phyloP scores from a whole-genome alignment of 2,888 invertebrate genomes.

The Nysson spinosus region DNA sequence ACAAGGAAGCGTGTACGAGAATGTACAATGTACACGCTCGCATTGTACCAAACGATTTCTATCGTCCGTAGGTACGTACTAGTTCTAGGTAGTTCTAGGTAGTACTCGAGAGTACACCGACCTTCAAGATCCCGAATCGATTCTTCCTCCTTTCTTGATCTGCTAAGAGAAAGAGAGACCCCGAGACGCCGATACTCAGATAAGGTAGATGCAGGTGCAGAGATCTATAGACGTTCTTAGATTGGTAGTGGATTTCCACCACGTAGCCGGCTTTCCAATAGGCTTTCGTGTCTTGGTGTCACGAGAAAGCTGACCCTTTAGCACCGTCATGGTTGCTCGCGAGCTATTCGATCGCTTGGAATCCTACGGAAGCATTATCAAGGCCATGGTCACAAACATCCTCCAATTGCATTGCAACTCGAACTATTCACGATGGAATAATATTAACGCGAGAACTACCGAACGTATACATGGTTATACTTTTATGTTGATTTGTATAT shows the following conservation, averaged over 20 bases:
- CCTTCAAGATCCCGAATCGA: constrained; percentile 50
- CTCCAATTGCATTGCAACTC: constrained; percentile 5
- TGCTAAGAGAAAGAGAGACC: constrained; percentile 29
- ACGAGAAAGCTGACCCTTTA: constrained; percentile 47
- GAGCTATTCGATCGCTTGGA: constrained; percentile 16
- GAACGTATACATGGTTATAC: no score
- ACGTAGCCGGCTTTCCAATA: constrained; percentile 23
- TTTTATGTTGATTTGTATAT: no score
- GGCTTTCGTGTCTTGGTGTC: constrained; percentile 20
- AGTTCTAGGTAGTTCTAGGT: constrained; percentile 21
- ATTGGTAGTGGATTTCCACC: constrained; percentile 22
- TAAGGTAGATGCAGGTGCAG: constrained; percentile 45
- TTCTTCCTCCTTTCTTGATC: constrained; percentile 39
- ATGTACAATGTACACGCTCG: constrained; percentile 21
- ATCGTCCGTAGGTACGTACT: constrained; percentile 23
- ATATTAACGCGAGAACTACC: no score
- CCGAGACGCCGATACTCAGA: constrained; percentile 33
- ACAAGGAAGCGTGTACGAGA: constrained; percentile 50
- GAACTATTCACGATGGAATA: no score
- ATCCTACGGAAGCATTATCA: constrained; percentile 37
- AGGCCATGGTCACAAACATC: constrained; percentile 33
- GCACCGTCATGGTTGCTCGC: constrained; percentile 1
- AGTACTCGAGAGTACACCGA: constrained; percentile 41
- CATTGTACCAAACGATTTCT: constrained; percentile 40
- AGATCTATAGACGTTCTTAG: constrained; percentile 5